A percentile compares a stretch with the other conserved stretches of the same genome.
These are phyloP conservation scores for Periplaneta americana DNA, from an alignment of 1,140 invertebrate genomes.

Conservation along the genomic window DNA sequence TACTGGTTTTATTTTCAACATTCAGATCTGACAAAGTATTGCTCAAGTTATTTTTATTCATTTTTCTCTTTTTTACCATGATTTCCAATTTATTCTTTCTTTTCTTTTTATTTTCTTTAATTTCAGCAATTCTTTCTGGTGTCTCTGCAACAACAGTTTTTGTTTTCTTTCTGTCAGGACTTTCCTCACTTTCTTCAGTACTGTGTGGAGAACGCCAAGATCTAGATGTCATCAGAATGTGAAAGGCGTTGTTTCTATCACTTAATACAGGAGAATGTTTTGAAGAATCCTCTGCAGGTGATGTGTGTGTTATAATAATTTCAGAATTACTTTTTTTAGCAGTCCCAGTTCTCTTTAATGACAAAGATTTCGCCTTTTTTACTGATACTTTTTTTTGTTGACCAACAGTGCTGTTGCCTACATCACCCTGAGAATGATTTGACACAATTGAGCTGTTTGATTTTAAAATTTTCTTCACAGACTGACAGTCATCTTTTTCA, in stretches of 20 bases:
- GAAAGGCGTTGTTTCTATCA: not conserved
- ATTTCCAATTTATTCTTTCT: slow-evolving; percentile 1
- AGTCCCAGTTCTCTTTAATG: too few relatives aligned
- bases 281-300: not conserved
- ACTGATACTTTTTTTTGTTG: too few relatives aligned
- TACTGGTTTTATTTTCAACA: not conserved
- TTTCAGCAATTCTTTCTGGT: not conserved
- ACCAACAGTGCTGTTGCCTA: too few relatives aligned
- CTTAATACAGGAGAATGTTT: not conserved
- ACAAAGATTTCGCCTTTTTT: too few relatives aligned
- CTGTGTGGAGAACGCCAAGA: not conserved
- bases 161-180: not conserved
- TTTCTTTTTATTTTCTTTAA: not conserved
- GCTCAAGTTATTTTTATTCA: not conserved
- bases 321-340: too few relatives aligned
- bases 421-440: too few relatives aligned
- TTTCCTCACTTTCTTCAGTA: not conserved
- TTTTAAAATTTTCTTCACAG: too few relatives aligned
- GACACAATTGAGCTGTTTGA: too few relatives aligned
- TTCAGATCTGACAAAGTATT: not conserved
- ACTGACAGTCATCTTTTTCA: too few relatives aligned
- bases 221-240: not conserved
- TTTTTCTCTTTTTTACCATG: not conserved
- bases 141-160: not conserved
- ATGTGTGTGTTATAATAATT: too few relatives aligned